phyloP scores from a whole-genome alignment of 2,888 invertebrate genomes.

The Cheilosia impressa region DNA sequence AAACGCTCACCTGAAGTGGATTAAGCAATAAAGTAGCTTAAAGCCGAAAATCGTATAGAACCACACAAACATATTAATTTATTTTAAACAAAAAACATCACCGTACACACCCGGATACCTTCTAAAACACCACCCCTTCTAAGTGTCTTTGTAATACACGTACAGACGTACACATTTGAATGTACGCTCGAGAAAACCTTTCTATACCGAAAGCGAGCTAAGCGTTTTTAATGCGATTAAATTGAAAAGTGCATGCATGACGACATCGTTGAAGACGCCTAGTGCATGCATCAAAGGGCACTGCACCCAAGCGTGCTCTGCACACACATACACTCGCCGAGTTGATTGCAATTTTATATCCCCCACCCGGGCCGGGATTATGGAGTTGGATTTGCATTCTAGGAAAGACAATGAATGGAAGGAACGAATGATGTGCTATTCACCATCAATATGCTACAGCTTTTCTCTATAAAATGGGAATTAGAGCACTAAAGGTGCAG shows the following conservation, averaged over 20 bases:
- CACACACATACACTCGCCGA: neutral
- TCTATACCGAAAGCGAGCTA: neutral
- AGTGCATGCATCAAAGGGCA: slow-evolving; percentile 43
- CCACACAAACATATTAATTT: neutral
- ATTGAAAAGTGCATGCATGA: slow-evolving; percentile 59
- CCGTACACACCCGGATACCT: neutral
- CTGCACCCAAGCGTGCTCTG: slow-evolving; percentile 39
- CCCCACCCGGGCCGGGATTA: slow-evolving; percentile 9
- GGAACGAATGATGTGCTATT: neutral
- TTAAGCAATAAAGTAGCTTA: neutral
- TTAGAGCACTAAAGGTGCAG: slow-evolving; percentile 32
- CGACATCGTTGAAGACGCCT: slow-evolving; percentile 20
- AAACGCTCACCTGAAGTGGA: neutral
- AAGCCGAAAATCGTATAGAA: neutral
- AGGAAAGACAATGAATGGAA: slow-evolving; percentile 32
- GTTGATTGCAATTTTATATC: slow-evolving; percentile 25
- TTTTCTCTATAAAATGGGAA: slow-evolving; percentile 25
- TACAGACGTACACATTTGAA: neutral
- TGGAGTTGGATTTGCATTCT: slow-evolving; percentile 23
- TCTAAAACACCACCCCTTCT: neutral
- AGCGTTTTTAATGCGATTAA: slow-evolving; percentile 54
- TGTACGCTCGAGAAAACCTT: neutral
- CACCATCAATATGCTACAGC: neutral
- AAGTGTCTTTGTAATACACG: neutral
- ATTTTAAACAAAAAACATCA: neutral